These are phyloP conservation scores for Dusona sp. DNA, from an alignment of 2,888 invertebrate genomes.

Conservation along the genomic window DNA sequence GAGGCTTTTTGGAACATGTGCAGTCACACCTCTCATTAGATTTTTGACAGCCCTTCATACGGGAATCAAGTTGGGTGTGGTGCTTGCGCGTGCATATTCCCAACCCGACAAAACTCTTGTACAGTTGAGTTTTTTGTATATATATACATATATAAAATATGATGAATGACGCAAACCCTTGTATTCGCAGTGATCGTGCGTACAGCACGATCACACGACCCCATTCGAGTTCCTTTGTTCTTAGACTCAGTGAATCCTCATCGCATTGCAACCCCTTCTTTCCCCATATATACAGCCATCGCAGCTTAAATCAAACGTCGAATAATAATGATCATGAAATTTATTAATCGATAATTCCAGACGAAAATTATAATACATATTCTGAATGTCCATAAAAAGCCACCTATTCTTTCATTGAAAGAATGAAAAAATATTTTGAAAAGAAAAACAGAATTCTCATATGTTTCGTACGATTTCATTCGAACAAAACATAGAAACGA, in stretches of 20 bases:
- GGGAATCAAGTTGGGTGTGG: constrained; percentile 80
- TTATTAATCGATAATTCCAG: constrained; percentile 71
- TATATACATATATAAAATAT: constrained; percentile 22
- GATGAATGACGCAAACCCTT: constrained; percentile 68
- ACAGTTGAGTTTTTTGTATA: not conserved
- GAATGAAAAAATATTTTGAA: not conserved
- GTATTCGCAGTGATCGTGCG: constrained; percentile 64
- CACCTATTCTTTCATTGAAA: not conserved
- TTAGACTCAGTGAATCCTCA: constrained; percentile 81
- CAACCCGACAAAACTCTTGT: constrained; percentile 59
- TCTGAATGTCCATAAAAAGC: not conserved
- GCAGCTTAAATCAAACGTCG: constrained; percentile 78
- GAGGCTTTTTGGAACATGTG: constrained; percentile 81
- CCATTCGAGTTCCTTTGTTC: constrained; percentile 79
- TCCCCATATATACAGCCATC: constrained; percentile 6
- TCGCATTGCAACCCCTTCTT: constrained; percentile 72
- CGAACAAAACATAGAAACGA: not conserved
- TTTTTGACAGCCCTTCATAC: constrained; percentile 85
- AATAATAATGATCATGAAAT: constrained; percentile 75
- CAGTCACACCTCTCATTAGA: constrained; percentile 85
- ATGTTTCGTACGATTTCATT: not conserved
- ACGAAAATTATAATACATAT: constrained; percentile 76
- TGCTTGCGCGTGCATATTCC: constrained; percentile 75
- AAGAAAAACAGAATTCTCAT: not conserved
- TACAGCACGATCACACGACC: constrained; percentile 65